Conservation (phyloP, 1,140 invertebrate genomes). For the Apis cerana region DNA sequence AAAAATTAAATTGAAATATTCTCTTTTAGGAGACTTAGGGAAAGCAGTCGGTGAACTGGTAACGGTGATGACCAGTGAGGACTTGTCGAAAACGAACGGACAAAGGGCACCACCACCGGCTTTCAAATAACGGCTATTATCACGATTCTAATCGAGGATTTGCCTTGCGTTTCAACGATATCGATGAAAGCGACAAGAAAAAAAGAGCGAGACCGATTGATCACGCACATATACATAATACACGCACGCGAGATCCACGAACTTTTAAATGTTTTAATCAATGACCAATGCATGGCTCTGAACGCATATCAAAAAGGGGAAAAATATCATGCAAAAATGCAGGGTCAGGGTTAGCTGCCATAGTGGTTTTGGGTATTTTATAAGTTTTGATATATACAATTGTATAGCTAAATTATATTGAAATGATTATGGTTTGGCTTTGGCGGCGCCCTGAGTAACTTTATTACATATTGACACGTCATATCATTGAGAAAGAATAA, state of each 20-base stretch:
- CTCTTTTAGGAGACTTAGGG: constrained; percentile 88
- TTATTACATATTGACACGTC: constrained; percentile 77
- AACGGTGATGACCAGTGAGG: constrained; percentile 92
- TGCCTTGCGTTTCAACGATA: constrained; percentile 28
- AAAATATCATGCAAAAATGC: constrained; percentile 66
- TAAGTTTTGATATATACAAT: constrained; percentile 79
- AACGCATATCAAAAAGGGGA: constrained; percentile 77
- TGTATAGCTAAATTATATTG: constrained; percentile 75
- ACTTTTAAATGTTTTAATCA: constrained; percentile 60
- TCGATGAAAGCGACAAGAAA: neutral
- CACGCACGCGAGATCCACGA: constrained; percentile 58
- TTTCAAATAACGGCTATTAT: constrained; percentile 73
- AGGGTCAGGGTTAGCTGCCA: constrained; percentile 72
- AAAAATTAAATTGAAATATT: neutral
- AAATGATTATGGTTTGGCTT: constrained; percentile 71
- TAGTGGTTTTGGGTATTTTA: constrained; percentile 79
- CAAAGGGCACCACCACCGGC: constrained; percentile 77
- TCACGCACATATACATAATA: neutral
- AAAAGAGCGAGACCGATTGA: constrained; percentile 22
- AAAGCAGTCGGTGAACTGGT: constrained; percentile 93
- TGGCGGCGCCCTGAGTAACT: constrained; percentile 71
- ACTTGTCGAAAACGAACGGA: constrained; percentile 76
- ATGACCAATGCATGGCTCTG: constrained; percentile 78
- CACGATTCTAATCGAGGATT: neutral
- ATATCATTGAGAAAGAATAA: constrained; percentile 74